Base-by-base conservation (phyloP, 2,113 vertebrate species). In the Thomomys bottae region DNA sequence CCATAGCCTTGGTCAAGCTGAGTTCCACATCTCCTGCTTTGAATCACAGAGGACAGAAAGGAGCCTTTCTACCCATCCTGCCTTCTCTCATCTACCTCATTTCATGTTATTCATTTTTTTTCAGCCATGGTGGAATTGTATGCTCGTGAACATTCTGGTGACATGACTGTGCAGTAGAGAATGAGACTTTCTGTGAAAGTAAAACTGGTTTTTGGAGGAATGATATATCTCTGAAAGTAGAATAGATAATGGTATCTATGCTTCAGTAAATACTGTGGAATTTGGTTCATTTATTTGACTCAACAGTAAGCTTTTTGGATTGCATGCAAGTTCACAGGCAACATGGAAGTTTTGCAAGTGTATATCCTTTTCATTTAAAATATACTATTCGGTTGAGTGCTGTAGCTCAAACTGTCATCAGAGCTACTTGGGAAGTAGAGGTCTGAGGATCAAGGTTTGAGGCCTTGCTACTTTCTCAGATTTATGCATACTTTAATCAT, bases 401-500 rank as follows among this genome's bases (percentile, higher is more conserved):
- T 54, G 14, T 17, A 14, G 49, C 49, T 54, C 49, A 54, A 17
- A 1, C 15, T 54, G 12, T 54, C 4, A 54, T 54, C 49, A 4
- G 14, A 54, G 49, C 49, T 14, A 4, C 49, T 17, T 14, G 49
- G 14, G 49, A 17, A 15, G 49, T 17, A 4, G 49, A 54, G 17
- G 49, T 45, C 45, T 8, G 45, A 45, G 45, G 6, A 54, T 14
- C 12, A 54, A 54, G 49, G 14, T 17, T 54, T 54, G 49, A 54
- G 49, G 49, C 49, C 6, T 6, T 11, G 45, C 11, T 6, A 45
- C 49, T 36, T 66, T 7, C 38, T 89, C 34, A 18, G 17, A 9
- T 12, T 10, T 15, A 21, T 0, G 32, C 0, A 11, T 3, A 14
- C 7, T 4, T 26, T 1, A 2, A 3, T 54, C 0, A 0, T 9